Evolutionary conservation across 2,113 vertebrate genomes (phyloP).

Genomic region (Holacanthus passer): DNA sequence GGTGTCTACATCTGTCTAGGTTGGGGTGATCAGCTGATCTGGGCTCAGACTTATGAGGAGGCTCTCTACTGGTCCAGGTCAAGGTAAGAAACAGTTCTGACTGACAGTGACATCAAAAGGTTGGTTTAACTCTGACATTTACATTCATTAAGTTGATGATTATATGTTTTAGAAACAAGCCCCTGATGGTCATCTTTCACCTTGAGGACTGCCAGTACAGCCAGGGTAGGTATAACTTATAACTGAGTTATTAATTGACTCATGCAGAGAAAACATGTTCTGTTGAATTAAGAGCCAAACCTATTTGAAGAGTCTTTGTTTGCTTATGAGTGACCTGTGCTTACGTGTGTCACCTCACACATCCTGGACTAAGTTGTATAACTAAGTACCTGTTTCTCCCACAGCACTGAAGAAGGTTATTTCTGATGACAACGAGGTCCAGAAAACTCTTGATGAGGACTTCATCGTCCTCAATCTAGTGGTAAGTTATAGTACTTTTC

Average conservation of each 20-base stretch:
- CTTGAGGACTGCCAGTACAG: conserved; percentile 94
- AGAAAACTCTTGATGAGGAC: conserved; percentile 90
- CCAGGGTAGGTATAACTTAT: conserved; percentile 81
- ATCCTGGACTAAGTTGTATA: conserved; percentile 18
- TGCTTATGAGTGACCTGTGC: conserved; percentile 12
- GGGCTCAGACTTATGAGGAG: conserved; percentile 97
- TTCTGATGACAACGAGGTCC: conserved; percentile 88
- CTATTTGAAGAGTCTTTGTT: conserved; percentile 41
- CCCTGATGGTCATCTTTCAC: conserved; percentile 95
- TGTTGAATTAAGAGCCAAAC: background rate
- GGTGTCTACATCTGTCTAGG: conserved; percentile 80
- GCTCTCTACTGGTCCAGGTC: conserved; percentile 89
- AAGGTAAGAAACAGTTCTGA: conserved; percentile 77
- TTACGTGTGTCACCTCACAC: background rate
- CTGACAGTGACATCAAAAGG: background rate
- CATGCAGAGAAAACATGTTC: background rate
- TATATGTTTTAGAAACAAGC: conserved; percentile 88
- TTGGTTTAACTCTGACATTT: background rate
- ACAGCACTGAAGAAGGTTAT: conserved; percentile 92
- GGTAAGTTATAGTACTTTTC: conserved; percentile 81
- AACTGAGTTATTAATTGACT: background rate
- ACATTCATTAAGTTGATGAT: background rate
- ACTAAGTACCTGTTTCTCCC: conserved; percentile 21
- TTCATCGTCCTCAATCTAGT: conserved; percentile 93
- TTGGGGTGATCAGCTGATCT: conserved; percentile 95